Evolutionary conservation across 2,888 invertebrate genomes (phyloP).

Genomic region (Clepsis dumicolana): DNA sequence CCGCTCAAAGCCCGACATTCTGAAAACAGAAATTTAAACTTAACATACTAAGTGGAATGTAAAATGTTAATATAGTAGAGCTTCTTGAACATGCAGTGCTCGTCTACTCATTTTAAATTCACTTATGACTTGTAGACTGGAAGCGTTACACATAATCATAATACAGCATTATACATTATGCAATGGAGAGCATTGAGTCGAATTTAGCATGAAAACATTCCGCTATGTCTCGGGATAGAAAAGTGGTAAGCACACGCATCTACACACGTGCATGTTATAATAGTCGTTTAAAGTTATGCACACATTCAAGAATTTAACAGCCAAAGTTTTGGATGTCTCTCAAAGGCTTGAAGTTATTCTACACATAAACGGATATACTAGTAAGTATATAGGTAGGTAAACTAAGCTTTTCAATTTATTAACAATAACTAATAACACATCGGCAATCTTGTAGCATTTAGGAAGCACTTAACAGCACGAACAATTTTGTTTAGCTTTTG

Average conservation of each 20-base stretch:
- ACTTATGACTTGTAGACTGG: not conserved
- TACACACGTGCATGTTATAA: too few relatives aligned
- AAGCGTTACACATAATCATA: not conserved
- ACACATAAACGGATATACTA: not conserved
- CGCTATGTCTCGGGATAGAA: too few relatives aligned
- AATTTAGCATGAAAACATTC: not conserved
- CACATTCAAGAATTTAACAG: not conserved
- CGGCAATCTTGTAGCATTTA: too few relatives aligned
- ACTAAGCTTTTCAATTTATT: too few relatives aligned
- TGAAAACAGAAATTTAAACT: conserved; percentile 30
- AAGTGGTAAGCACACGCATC: too few relatives aligned
- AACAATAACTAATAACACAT: too few relatives aligned
- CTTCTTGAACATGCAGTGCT: not conserved
- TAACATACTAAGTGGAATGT: not conserved
- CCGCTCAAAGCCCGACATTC: conserved; percentile 23
- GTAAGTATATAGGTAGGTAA: not conserved
- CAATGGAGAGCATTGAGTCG: not conserved
- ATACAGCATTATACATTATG: too few relatives aligned
- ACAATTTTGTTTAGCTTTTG: too few relatives aligned
- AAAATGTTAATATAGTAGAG: not conserved
- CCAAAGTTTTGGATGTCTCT: not conserved
- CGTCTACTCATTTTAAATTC: not conserved
- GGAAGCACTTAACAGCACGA: too few relatives aligned
- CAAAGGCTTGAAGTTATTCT: not conserved
- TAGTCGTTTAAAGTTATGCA: too few relatives aligned